Conservation (phyloP, 2,888 invertebrate genomes). For the Drosophila percnosoma region DNA sequence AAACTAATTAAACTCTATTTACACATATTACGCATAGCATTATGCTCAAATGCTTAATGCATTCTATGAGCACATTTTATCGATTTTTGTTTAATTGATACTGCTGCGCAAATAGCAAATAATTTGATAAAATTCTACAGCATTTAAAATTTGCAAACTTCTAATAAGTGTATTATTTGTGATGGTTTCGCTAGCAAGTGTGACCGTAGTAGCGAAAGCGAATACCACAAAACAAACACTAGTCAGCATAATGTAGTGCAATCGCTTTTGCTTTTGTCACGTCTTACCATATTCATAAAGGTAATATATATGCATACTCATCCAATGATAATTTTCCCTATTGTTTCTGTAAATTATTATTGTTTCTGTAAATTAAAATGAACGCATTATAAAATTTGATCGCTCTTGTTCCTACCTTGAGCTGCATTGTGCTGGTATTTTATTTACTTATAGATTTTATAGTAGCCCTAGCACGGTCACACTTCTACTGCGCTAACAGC, state of each 20-base stretch:
- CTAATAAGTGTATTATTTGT: conserved; percentile 66
- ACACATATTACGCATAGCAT: conserved; percentile 45
- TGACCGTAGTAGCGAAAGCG: conserved; percentile 47
- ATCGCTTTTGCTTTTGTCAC: not conserved
- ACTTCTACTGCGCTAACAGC: conserved; percentile 49
- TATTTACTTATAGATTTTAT: not conserved
- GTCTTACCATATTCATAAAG: not conserved
- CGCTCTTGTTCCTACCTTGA: no score
- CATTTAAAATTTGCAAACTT: conserved; percentile 23
- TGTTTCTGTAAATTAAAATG: not conserved
- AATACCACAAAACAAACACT: conserved; percentile 31
- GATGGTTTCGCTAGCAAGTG: conserved; percentile 56
- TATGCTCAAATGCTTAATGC: conserved; percentile 12
- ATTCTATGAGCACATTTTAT: conserved; percentile 36
- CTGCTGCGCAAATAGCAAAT: conserved; percentile 8
- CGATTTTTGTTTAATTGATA: not conserved
- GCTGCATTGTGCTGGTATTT: conserved; percentile 40
- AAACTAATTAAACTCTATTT: conserved; percentile 35
- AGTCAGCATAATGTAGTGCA: conserved; percentile 18
- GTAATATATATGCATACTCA: not conserved
- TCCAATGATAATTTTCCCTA: not conserved
- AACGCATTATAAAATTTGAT: not conserved
- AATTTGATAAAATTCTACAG: not conserved
- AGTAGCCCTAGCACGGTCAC: conserved; percentile 28
- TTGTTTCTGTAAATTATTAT: not conserved